phyloP scores from a whole-genome alignment of 2,113 vertebrate genomes.

The Nothoprocta perdicaria region DNA sequence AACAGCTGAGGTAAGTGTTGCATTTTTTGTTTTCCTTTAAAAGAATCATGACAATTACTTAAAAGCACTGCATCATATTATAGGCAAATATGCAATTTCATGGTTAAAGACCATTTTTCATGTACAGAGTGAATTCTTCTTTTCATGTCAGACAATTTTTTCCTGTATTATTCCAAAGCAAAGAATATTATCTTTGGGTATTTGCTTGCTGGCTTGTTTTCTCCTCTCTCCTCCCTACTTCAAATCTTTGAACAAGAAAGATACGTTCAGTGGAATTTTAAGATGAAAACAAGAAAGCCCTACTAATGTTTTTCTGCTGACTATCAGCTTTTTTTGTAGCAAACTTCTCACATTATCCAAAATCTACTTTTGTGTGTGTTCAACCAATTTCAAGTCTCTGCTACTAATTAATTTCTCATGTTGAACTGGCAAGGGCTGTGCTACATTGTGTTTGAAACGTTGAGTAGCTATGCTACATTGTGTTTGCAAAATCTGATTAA shows the following conservation, averaged over 20 bases:
- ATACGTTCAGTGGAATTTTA: background rate
- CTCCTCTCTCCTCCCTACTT: background rate
- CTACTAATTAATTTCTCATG: constrained; percentile 12
- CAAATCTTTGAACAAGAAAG: background rate
- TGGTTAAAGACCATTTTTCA: background rate
- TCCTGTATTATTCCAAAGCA: background rate
- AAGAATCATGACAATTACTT: background rate
- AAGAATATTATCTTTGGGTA: background rate
- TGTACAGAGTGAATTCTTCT: background rate
- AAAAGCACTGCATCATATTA: background rate
- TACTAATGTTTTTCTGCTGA: background rate
- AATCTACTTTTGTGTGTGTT: background rate
- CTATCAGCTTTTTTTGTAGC: background rate
- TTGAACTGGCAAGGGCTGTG: background rate
- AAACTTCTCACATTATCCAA: background rate
- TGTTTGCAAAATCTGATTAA: constrained; percentile 18
- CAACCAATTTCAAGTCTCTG: background rate
- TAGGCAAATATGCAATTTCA: background rate
- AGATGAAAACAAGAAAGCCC: background rate
- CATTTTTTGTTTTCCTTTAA: background rate
- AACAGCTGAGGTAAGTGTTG: constrained; percentile 90
- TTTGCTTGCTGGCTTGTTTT: background rate
- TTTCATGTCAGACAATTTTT: background rate
- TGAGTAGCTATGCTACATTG: background rate
- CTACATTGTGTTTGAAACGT: constrained; percentile 10